phyloP scores from a whole-genome alignment of 2,888 invertebrate genomes.

The Blastobasis adustella region DNA sequence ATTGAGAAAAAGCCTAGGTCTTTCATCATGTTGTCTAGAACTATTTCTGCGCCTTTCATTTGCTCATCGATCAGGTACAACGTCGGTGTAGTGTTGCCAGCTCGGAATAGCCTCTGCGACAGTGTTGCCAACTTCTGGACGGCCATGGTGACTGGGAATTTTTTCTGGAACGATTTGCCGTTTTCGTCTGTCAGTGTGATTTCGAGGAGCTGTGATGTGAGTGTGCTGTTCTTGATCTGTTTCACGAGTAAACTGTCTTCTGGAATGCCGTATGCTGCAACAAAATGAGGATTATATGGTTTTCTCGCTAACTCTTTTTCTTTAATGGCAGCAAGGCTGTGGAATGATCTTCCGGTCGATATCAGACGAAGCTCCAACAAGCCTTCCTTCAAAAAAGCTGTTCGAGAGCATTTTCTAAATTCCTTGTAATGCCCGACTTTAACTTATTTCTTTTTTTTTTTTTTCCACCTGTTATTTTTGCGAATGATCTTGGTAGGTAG shows the following conservation, averaged over 20 bases:
- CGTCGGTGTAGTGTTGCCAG: constrained; percentile 44
- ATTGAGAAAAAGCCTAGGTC: constrained; percentile 89
- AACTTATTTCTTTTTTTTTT: too few relatives aligned
- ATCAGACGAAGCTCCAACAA: too few relatives aligned
- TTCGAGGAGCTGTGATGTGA: constrained; percentile 81
- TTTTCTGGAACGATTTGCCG: constrained; percentile 79
- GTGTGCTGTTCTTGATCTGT: constrained; percentile 68
- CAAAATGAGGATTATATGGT: too few relatives aligned
- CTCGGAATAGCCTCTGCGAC: constrained; percentile 81
- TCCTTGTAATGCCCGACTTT: too few relatives aligned
- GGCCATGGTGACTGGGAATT: constrained; percentile 84
- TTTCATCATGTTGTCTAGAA: constrained; percentile 87
- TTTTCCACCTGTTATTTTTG: too few relatives aligned
- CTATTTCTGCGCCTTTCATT: constrained; percentile 79
- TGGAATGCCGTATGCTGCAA: constrained; percentile 86
- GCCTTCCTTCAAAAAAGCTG: too few relatives aligned
- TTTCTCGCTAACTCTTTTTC: too few relatives aligned
- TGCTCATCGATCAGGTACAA: constrained; percentile 72
- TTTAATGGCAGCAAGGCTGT: too few relatives aligned
- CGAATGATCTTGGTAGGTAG: too few relatives aligned
- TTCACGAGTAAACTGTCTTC: constrained; percentile 81
- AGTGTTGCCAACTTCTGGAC: constrained; percentile 89
- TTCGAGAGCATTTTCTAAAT: too few relatives aligned
- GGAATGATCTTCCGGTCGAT: too few relatives aligned
- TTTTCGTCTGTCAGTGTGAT: constrained; percentile 67